These are phyloP conservation scores for Myotis pilosus DNA, from an alignment of 2,797 vertebrate genomes.

Conservation along the genomic window DNA sequence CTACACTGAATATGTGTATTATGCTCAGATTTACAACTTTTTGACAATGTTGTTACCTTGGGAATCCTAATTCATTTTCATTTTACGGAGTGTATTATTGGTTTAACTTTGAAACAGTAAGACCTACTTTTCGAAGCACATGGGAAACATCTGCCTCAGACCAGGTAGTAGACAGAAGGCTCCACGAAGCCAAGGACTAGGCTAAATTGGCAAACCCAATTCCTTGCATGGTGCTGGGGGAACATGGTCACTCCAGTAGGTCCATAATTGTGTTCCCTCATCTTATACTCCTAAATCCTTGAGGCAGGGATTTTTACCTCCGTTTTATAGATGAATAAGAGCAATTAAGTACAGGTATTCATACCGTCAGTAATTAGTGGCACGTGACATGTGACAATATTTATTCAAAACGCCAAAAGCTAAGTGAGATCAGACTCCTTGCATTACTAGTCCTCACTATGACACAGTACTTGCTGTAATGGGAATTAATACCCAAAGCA, in stretches of 20 bases:
- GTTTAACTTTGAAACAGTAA: not conserved
- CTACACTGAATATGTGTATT: not conserved
- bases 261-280: not conserved
- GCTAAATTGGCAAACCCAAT: not conserved
- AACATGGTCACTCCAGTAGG: not conserved
- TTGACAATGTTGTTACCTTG: not conserved
- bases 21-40: slow-evolving; percentile 3
- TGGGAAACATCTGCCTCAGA: not conserved
- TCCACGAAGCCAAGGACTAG: rapidly evolving
- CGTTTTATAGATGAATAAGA: not conserved
- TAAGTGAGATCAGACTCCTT: not conserved
- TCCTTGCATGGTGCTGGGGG: not conserved
- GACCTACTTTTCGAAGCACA: not conserved
- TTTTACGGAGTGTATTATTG: not conserved
- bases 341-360: not conserved
- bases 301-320: not conserved
- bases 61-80: not conserved
- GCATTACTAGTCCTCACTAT: not conserved
- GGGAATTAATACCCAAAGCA: not conserved
- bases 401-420: not conserved
- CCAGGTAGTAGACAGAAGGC: not conserved
- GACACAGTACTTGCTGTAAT: not conserved
- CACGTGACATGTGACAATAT: not conserved
- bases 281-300: not conserved
- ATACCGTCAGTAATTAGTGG: not conserved